Conservation (phyloP, 2,797 vertebrate species). For the Gastrophryne carolinensis region DNA sequence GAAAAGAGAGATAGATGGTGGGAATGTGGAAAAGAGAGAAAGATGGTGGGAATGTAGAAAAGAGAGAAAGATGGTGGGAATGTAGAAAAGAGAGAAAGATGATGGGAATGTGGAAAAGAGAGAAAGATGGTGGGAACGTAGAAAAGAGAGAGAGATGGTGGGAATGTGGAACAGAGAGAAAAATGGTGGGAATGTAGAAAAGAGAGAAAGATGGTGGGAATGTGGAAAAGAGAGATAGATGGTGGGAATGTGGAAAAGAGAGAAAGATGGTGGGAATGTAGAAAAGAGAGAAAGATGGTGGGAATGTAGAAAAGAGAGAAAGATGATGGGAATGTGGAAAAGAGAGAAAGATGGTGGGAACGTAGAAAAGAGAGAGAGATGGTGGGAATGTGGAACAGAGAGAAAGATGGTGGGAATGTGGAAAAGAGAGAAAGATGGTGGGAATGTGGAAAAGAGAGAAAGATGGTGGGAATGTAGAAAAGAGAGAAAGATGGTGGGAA, state of each 20-base stretch:
- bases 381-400: too few relatives aligned
- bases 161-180: too few relatives aligned
- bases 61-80: background rate
- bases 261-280: background rate
- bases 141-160: too few relatives aligned
- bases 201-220: background rate
- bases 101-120: background rate
- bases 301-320: background rate
- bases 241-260: background rate
- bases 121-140: background rate
- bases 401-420: too few relatives aligned
- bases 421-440: too few relatives aligned
- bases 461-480: too few relatives aligned
- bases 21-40: background rate
- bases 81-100: background rate
- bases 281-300: background rate
- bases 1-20: background rate
- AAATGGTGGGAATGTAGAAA: too few relatives aligned
- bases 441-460: too few relatives aligned
- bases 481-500: too few relatives aligned
- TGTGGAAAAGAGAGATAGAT: background rate
- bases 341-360: too few relatives aligned
- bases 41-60: background rate
- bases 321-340: background rate
- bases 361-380: too few relatives aligned